A percentile compares a stretch with the other conserved stretches of the same genome.
Evolutionary conservation across 2,113 vertebrate species (phyloP).

Genomic region (Grammomys surdaster): DNA sequence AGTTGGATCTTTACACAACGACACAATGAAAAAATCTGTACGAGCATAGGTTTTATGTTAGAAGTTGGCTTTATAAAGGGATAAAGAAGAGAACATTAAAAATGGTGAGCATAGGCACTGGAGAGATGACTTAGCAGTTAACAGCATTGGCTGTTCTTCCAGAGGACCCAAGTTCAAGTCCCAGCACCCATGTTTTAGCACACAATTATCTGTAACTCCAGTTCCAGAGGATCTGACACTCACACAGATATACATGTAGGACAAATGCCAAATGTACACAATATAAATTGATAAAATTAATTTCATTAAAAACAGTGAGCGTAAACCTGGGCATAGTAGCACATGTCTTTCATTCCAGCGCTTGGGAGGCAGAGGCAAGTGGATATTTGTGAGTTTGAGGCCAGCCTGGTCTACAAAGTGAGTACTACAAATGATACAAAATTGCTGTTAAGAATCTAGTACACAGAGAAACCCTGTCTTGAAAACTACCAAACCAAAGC

Average conservation of each 20-base stretch:
- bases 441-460: too few species aligned
- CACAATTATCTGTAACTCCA: too few species aligned
- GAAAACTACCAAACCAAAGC: background rate
- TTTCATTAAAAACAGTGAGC: background rate
- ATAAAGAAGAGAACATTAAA: background rate
- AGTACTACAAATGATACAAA: background rate
- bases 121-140: too few species aligned
- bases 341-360: background rate
- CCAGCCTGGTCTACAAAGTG: background rate
- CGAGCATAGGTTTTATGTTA: background rate
- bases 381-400: background rate
- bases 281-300: background rate
- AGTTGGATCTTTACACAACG: background rate
- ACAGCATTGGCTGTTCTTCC: too few species aligned
- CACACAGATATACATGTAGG: too few species aligned
- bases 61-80: conserved; percentile 43
- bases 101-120: background rate
- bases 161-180: too few species aligned
- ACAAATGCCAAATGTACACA: background rate
- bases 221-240: too few species aligned
- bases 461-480: background rate
- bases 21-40: background rate
- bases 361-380: background rate
- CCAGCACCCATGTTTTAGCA: too few species aligned
- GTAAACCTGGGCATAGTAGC: background rate